Base-by-base conservation (phyloP, 2,113 vertebrate genomes). In the Bagarius yarrelli region DNA sequence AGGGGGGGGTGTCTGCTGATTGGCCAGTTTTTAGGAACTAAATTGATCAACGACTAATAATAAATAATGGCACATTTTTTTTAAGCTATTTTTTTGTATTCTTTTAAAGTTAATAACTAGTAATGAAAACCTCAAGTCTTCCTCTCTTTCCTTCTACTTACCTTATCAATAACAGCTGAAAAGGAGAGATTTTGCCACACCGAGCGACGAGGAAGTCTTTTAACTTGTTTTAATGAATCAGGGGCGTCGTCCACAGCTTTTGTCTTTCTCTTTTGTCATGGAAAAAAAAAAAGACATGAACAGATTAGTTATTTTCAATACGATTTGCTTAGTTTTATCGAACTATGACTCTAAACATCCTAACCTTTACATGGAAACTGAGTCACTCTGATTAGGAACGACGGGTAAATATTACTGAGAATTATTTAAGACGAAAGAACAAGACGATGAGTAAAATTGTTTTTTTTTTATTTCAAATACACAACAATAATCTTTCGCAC, bases 251-350 rank as follows among this genome's bases (percentile, higher is more conserved):
- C 85, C 88, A 85, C 83, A 89, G 88, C 88, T 91, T 91, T 90
- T 87, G 91, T 90, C 89, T 91, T 91, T 88, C 86, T 91, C 90
- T 87, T 91, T 88, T 88, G 91, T 92, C 91, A 89, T 91, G 92
- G 89, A 92, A 92, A 92, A 90, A 87, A 90, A 86, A 83, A 61
- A 63, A 53, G 30, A 64, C 8, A 21, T 1, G 0, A 8, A 36
- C 0, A 19, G 3, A 3, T 8, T 34, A 16, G 25, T 61, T 9
- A 34, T 64, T 61, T 6, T 6, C 5, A 36, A 30, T 3, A 12
- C 0, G n/a, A 0, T 57, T n/a, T 16, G 3, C 1, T 16, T 27
- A 27, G 57, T 59, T 59, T 23, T 9, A 23, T 23, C 8, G 21
- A 56, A 56, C 55, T 56, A 13, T 14, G 18, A 25, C 13, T 27